These are phyloP conservation scores for Hydractinia symbiolongicarpus DNA, from an alignment of 30 jellyfish, hydroid and myxozoan genomes.

Conservation along the genomic window DNA sequence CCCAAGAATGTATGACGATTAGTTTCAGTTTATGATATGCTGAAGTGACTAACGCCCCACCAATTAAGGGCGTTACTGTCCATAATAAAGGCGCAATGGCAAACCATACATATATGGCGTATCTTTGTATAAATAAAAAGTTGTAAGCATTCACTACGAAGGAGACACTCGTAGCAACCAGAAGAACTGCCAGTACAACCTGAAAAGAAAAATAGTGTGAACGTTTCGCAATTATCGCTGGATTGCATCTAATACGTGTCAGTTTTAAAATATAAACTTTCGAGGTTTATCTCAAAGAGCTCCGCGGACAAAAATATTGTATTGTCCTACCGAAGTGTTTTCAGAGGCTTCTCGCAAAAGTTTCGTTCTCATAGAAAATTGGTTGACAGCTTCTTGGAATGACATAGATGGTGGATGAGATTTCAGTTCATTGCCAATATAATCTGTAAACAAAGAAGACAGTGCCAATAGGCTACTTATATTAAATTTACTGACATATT, in stretches of 20 bases:
- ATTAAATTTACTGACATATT: no score
- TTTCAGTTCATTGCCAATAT: constrained; percentile 23
- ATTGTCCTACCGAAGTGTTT: constrained; percentile 26
- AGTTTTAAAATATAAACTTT: not conserved
- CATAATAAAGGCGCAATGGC: constrained; percentile 40
- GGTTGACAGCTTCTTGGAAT: constrained; percentile 33
- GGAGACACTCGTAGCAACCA: constrained; percentile 35
- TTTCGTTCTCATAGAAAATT: constrained; percentile 20
- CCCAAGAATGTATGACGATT: constrained; percentile 49
- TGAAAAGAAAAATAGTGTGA: not conserved
- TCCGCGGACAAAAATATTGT: not conserved
- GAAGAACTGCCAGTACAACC: constrained; percentile 18
- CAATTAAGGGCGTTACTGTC: constrained; percentile 32
- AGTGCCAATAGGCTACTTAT: no score
- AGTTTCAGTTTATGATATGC: constrained; percentile 25
- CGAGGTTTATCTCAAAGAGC: not conserved
- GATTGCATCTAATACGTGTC: no score
- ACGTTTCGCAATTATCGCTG: no score
- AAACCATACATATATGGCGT: constrained; percentile 45
- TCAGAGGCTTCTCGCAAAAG: constrained; percentile 29
- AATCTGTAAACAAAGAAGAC: constrained; percentile 4
- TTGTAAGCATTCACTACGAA: constrained; percentile 50
- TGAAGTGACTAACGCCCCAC: constrained; percentile 37
- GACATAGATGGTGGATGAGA: constrained; percentile 32
- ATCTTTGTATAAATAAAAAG: constrained; percentile 28